Conservation (phyloP, 2,888 invertebrate genomes). For the Neoaliturus tenellus region DNA sequence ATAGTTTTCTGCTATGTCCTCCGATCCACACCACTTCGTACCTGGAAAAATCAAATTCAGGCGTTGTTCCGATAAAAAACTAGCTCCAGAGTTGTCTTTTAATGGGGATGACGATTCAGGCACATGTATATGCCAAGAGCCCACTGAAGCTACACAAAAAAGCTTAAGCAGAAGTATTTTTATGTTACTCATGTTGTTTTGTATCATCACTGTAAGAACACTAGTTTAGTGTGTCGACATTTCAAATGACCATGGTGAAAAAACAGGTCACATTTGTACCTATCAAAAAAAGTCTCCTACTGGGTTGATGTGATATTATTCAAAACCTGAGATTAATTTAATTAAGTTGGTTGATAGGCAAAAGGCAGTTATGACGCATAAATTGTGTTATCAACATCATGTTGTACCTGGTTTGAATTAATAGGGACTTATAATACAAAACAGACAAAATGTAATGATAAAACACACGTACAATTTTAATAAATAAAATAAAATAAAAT, state of each 20-base stretch:
- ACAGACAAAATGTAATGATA: background rate
- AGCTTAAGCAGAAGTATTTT: background rate
- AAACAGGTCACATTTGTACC: background rate
- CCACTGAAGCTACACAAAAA: background rate
- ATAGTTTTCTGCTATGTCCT: constrained; percentile 89
- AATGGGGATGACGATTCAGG: constrained; percentile 5
- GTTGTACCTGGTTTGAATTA: background rate
- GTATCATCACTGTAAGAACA: background rate
- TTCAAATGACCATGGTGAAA: background rate
- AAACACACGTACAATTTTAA: constrained; percentile 56
- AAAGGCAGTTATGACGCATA: background rate
- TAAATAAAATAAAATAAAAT: no score
- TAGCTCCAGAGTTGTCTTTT: background rate
- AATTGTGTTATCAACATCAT: background rate
- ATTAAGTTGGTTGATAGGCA: background rate
- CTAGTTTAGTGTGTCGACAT: background rate
- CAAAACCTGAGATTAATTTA: background rate
- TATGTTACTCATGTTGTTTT: background rate
- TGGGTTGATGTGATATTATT: background rate
- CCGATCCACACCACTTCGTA: constrained; percentile 95
- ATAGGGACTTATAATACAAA: background rate
- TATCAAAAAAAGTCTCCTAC: background rate
- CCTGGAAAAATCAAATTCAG: constrained; percentile 74
- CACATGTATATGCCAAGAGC: background rate
- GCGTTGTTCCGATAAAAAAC: background rate